Base-by-base conservation (phyloP, 2,888 invertebrate genomes). In the Pristionchus exspectatus region DNA sequence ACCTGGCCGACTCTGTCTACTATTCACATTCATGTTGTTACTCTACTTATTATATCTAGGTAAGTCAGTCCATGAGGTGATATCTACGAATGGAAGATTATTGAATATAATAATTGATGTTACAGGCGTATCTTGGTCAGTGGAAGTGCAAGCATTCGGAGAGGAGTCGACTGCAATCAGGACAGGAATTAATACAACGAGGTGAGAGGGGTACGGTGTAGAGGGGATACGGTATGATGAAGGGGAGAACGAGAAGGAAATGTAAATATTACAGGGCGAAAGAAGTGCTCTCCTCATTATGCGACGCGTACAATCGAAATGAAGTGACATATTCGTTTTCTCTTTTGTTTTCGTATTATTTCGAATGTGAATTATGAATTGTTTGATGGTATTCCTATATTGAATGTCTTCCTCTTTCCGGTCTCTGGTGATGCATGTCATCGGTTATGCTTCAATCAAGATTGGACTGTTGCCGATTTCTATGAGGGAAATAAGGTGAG, bases 361-460 rank as follows among this genome's bases (percentile, higher is more conserved):
- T 50, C 50, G 27, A 72, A 2, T 18, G 30, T 16, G 16, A 3
- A 14, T 27, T 81, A 24, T 77, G 38, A 77, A 30, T 33, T 30
- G 1, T 66, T n/a, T 66, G 27, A 66, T 27, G 24, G 66, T 66
- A 27, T 66, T 66, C n/a, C 9, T 9, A 12, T 66, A 66, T n/a
- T 66, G 27, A 66, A 27, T 27, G 66, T 27, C 66, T 66, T 27
- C 27, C 72, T 33, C 33, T 87, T 86, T 50, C 27, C 44, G 33
- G 90, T 93, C 1, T 92, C 93, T 10, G 95, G 95, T 21, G 94
- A 94, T 89, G 91, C 94, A 9, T 95, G 95, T 90, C 91, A 91
- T 89, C 92, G 93, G n/a, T 89, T 95, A 12, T 95, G 95, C 89
- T 92, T 90, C 63, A 86, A 90, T 33, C 74, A 91, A 56, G 93